These are phyloP conservation scores for Oxycera nigricornis DNA, from an alignment of 2,888 invertebrate species.

Conservation along the genomic window DNA sequence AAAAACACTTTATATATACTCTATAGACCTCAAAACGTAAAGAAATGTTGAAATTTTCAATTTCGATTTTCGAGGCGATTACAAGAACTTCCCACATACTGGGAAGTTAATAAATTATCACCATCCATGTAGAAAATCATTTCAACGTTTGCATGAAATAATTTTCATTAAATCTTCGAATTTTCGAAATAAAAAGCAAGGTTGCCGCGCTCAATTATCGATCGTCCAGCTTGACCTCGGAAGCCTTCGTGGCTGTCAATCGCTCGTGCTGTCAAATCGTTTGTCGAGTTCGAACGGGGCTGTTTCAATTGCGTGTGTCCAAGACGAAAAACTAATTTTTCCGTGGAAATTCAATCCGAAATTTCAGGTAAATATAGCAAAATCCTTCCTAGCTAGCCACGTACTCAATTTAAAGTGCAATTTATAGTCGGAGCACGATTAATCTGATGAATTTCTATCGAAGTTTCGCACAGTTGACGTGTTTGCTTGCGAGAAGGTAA, in stretches of 20 bases:
- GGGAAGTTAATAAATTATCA: too few species aligned
- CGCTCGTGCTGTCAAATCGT: slow-evolving; percentile 12
- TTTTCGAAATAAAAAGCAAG: too few species aligned
- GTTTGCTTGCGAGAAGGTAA: slow-evolving; percentile 6
- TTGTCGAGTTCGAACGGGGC: neutral
- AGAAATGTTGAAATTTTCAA: too few species aligned
- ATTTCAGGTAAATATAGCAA: slow-evolving; percentile 28
- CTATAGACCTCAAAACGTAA: too few species aligned
- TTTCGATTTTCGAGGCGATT: too few species aligned
- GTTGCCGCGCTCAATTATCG: neutral
- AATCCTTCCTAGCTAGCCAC: neutral
- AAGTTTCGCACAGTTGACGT: slow-evolving; percentile 13
- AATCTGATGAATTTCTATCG: slow-evolving; percentile 30
- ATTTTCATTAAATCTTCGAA: neutral
- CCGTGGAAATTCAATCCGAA: neutral
- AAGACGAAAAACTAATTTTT: neutral
- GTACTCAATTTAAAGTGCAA: neutral
- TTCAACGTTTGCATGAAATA: too few species aligned
- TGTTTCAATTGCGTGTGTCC: neutral
- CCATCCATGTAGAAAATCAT: too few species aligned
- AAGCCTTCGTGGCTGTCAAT: neutral
- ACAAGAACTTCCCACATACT: too few species aligned
- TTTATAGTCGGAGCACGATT: slow-evolving; percentile 10
- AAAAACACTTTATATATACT: too few species aligned
- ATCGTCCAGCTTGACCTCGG: neutral